A percentile compares a stretch with the other conserved stretches of the same genome.
These are phyloP conservation scores for Acanthococcus lagerstroemiae DNA, from an alignment of 2,888 invertebrate species.

Conservation along the genomic window DNA sequence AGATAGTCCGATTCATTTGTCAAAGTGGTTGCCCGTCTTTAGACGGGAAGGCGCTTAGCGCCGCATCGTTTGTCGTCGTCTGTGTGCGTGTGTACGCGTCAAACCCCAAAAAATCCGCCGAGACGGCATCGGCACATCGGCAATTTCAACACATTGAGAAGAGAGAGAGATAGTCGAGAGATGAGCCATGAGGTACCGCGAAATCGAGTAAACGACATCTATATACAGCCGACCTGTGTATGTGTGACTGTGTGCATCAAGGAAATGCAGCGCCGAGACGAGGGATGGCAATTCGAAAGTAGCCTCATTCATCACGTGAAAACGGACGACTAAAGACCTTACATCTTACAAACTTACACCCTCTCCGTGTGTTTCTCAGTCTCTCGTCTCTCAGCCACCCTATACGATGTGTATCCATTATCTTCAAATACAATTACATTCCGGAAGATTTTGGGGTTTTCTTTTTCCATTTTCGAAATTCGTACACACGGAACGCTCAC, in stretches of 20 bases:
- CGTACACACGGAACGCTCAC: background rate
- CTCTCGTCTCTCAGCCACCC: background rate
- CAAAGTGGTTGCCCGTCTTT: slow-evolving; percentile 14
- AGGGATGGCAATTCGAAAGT: too few relatives aligned
- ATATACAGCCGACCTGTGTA: background rate
- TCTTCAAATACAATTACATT: slow-evolving; percentile 13
- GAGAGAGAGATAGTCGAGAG: background rate
- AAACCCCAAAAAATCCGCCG: background rate
- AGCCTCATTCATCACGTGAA: slow-evolving; percentile 17
- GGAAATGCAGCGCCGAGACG: background rate
- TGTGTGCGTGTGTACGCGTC: background rate
- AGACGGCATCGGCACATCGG: background rate
- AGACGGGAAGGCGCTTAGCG: slow-evolving; percentile 7
- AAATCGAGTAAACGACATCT: background rate
- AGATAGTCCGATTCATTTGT: slow-evolving; percentile 17
- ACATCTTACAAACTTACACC: background rate
- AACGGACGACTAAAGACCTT: slow-evolving; percentile 21
- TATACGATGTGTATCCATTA: background rate
- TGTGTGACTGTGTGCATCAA: background rate
- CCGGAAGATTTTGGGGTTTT: too few relatives aligned
- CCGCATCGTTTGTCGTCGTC: background rate
- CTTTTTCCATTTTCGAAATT: too few relatives aligned
- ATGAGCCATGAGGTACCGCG: background rate
- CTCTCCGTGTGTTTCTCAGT: too few relatives aligned
- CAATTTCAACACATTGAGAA: too few relatives aligned